These are phyloP conservation scores for Drosophila lacertosa DNA, from an alignment of 1,140 invertebrate species.

Conservation along the genomic window DNA sequence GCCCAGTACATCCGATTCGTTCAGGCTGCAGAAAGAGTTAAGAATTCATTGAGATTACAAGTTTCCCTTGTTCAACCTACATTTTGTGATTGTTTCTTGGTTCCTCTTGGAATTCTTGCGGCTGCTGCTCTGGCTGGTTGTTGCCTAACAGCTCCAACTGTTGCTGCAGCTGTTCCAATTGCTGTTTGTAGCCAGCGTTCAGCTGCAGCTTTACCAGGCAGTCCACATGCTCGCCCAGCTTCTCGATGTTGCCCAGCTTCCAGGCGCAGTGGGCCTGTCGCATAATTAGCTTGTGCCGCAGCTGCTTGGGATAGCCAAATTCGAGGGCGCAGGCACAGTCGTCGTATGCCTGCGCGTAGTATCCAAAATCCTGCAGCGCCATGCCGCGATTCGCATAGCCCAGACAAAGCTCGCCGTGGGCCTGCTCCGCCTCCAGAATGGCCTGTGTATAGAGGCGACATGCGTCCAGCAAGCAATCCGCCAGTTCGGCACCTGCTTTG, in stretches of 20 bases:
- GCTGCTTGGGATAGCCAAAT: slow-evolving; percentile 55
- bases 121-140: neutral
- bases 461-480: slow-evolving; percentile 46
- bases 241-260: slow-evolving; percentile 40
- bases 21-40: slow-evolving; percentile 7
- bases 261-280: slow-evolving; percentile 68
- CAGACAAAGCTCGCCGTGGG: slow-evolving; percentile 42
- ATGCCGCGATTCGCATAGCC: slow-evolving; percentile 70
- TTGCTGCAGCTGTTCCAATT: slow-evolving; percentile 47
- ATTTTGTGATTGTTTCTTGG: slow-evolving; percentile 31
- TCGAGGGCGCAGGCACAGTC: slow-evolving; percentile 70
- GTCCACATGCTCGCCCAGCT: slow-evolving; percentile 35
- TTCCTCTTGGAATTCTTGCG: neutral
- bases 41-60: too few species aligned
- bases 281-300: slow-evolving; percentile 64
- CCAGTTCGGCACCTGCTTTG: slow-evolving; percentile 2
- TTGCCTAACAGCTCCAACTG: slow-evolving; percentile 10
- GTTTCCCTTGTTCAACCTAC: slow-evolving; percentile 32
- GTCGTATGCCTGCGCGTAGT: slow-evolving; percentile 72
- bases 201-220: slow-evolving; percentile 34
- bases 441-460: slow-evolving; percentile 61
- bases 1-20: slow-evolving; percentile 8
- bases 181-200: slow-evolving; percentile 39
- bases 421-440: slow-evolving; percentile 53
- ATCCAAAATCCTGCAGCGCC: slow-evolving; percentile 69